phyloP scores from a whole-genome alignment of 30 jellyfish, hydroid and myxozoan genomes.

The Sanderia malayensis region DNA sequence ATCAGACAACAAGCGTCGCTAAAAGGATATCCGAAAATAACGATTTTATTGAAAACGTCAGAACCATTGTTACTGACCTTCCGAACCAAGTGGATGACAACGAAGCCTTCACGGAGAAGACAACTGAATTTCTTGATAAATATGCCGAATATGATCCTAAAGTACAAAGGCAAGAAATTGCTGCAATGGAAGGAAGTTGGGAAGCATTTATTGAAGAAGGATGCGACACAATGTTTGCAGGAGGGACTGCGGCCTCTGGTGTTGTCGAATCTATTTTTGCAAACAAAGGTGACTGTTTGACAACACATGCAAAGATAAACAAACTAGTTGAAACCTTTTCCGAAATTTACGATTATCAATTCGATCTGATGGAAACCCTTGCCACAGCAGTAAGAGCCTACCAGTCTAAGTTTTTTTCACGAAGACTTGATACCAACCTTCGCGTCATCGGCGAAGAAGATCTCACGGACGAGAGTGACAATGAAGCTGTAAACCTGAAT shows the following conservation, averaged over 20 bases:
- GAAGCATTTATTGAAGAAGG: slow-evolving; percentile 36
- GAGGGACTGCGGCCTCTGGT: slow-evolving; percentile 47
- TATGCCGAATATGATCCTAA: slow-evolving; percentile 48
- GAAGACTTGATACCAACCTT: slow-evolving; percentile 4
- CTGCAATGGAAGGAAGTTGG: slow-evolving; percentile 36
- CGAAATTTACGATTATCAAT: slow-evolving; percentile 50
- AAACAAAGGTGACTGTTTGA: slow-evolving; percentile 25
- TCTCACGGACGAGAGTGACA: slow-evolving; percentile 8
- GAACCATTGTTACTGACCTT: not conserved
- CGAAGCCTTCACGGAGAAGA: not conserved
- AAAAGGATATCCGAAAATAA: slow-evolving; percentile 12
- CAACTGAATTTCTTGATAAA: not conserved
- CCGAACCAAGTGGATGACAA: not conserved
- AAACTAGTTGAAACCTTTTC: slow-evolving; percentile 21
- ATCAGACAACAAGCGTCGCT: slow-evolving; percentile 18
- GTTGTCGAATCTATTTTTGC: slow-evolving; percentile 14
- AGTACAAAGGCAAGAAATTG: slow-evolving; percentile 45
- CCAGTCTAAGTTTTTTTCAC: slow-evolving; percentile 12
- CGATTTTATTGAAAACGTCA: slow-evolving; percentile 9
- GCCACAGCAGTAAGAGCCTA: slow-evolving; percentile 47
- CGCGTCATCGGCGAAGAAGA: slow-evolving; percentile 12
- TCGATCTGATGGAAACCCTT: slow-evolving; percentile 65
- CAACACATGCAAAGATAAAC: slow-evolving; percentile 26
- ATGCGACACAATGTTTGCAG: slow-evolving; percentile 40
- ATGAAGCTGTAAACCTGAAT: slow-evolving; percentile 7